Base-by-base conservation (phyloP, 2,888 invertebrate genomes). In the Macropis europaea region DNA sequence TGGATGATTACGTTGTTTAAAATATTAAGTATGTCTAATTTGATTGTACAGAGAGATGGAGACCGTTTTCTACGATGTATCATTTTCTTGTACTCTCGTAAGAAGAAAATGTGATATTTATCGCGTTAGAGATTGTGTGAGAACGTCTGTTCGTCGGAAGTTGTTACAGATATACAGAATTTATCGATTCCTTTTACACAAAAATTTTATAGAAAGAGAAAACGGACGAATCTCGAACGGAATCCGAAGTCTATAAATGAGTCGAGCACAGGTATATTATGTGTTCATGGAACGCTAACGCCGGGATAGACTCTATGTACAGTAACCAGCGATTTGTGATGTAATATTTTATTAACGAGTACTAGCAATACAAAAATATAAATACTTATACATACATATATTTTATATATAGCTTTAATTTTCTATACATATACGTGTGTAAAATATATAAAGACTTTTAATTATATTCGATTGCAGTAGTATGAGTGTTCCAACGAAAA, bases 351-450 rank as follows among this genome's bases (percentile, higher is more conserved):
- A 74, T 81, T 81, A 74, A 63, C 34, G 59, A 71, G 22, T 42
- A 34, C 42, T 68, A 70, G 42, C 38, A 47, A 74, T 81, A 80
- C 40, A 81, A 81, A 83, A 81, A 76, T 82, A 82, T 74, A 77
- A 82, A 82, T 81, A 77, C 40, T 38, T 68, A 47, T 61, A 32
- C 30, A 56, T 53, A 70, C 22, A 50, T 48, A 63, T 57, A 43
- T 64, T 63, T 62, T 71, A 45, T 70, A 74, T n/a, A n/a, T 30
- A 30, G 34, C 60, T 60, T 50, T 68, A 69, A n/a, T 26, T 68
- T 68, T 47, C 34, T 40, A 26, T 42, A 43, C 5, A 22, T 56
- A 26, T 47, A 50, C 2, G 19, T 61, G 22, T 61, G 26, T 57
- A 52, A 76, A 26, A 61, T 30, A 52, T 30, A 9, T 19, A 42